A percentile compares a stretch with the other conserved stretches of the same genome.
phyloP scores from a whole-genome alignment of 2,113 vertebrate species.

The Nestor notabilis region DNA sequence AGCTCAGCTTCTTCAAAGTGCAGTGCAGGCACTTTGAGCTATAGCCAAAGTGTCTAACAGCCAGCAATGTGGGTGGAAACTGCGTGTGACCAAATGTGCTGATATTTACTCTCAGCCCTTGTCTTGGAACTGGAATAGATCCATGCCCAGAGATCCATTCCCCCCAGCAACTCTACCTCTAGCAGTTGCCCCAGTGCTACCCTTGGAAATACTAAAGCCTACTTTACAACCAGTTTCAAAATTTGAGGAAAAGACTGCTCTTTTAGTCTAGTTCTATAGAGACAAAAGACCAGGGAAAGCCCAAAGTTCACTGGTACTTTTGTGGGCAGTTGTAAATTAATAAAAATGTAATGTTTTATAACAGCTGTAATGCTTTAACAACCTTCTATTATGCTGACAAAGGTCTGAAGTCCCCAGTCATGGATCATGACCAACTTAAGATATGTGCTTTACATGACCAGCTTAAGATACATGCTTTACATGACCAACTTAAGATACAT shows the following conservation, averaged over 20 bases:
- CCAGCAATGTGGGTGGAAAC: neutral
- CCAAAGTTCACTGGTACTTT: neutral
- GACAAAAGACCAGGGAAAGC: neutral
- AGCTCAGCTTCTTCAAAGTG: neutral
- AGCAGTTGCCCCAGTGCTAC: neutral
- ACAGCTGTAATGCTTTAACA: neutral
- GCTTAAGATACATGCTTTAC: neutral
- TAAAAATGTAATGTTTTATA: neutral
- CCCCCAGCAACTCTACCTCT: neutral
- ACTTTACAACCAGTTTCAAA: neutral
- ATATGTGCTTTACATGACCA: rapidly evolving
- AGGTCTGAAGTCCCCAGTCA: neutral
- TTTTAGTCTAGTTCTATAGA: neutral
- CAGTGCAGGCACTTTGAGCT: neutral
- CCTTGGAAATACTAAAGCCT: neutral
- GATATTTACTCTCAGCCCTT: neutral
- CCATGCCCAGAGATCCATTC: neutral
- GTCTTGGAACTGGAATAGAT: neutral
- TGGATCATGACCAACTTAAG: neutral
- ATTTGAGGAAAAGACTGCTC: neutral
- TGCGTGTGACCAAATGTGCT: rapidly evolving
- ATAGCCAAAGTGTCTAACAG: neutral
- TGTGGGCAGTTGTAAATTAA: neutral
- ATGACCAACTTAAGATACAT: rapidly evolving
- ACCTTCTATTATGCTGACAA: neutral